Base-by-base conservation (phyloP, 2,113 vertebrate genomes). In the Festucalex cinctus region DNA sequence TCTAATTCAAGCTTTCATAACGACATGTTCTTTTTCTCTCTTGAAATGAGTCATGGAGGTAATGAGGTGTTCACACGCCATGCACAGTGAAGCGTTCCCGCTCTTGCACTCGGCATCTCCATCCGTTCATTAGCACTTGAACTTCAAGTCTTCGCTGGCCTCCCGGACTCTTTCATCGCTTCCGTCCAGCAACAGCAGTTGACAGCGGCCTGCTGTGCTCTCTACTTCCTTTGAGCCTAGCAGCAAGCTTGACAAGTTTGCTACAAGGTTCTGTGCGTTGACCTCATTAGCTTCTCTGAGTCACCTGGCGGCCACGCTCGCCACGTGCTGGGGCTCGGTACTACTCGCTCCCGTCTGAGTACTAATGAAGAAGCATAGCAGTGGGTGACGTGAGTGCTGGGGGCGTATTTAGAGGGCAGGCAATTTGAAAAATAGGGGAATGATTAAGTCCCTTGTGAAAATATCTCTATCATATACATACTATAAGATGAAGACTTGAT, bases 281-380 rank as follows among this genome's bases (percentile, higher is more conserved):
- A 66, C 62, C 69, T 84, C 76, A 77, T 75, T 74, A 71, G 69
- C 69, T 9, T 58, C 54, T 70, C 57, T 14, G 49, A 2, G 71
- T 75, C 65, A 77, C 70, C 64, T 44, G 22, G 77, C 74, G 73
- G 60, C 72, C 68, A 68, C 39, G 28, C 69, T 49, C 76, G 22
- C 63, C 71, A 64, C 1, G 20, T n/a, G 24, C 26, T 57, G 14
- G 17, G 26, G 26, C 26, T 32, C 9, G 26, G 54, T 17, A 32
- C 24, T 16, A 28, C 54, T 32, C 14, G 26, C 28, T 19, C 26
- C 54, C 6, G 54, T 7, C 14, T 28, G 54, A 44, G 39, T 69
- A 62, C 53, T 75, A 77, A 83, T 70, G 62, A 82, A 58, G n/a
- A 48, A 63, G 68, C 49, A 41, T 54, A 51, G 64, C 43, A 22